Evolutionary conservation across 2,113 vertebrate genomes (phyloP).

Genomic region (Ursus arctos): DNA sequence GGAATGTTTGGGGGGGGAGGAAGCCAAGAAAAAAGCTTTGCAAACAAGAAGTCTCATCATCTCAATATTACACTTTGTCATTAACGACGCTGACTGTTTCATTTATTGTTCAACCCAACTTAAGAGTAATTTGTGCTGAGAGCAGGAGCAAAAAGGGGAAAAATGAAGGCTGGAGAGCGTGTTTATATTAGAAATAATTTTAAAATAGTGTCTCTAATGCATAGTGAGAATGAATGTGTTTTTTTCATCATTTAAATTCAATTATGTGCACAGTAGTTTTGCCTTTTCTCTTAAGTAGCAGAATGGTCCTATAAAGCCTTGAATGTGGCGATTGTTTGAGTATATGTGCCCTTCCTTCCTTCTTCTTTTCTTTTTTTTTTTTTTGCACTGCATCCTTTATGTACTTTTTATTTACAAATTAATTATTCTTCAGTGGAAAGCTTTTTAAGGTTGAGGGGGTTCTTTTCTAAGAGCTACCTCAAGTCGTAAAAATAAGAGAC

Average conservation of each 20-base stretch:
- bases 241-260: conserved; percentile 76
- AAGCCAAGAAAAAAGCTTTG: conserved; percentile 9
- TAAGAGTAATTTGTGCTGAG: conserved; percentile 71
- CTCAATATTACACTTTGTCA: conserved; percentile 65
- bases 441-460: background rate
- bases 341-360: background rate
- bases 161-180: conserved; percentile 20
- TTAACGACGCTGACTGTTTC: conserved; percentile 55
- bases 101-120: conserved; percentile 75
- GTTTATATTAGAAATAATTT: conserved; percentile 79
- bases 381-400: background rate
- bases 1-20: background rate
- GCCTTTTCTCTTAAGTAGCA: conserved; percentile 60
- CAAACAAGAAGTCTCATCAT: conserved; percentile 72
- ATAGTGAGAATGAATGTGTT: conserved; percentile 60
- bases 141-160: conserved; percentile 21
- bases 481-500: background rate
- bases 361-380: background rate
- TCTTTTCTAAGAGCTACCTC: conserved; percentile 27
- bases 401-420: conserved; percentile 9
- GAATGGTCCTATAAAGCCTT: conserved; percentile 12
- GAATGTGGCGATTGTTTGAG: background rate
- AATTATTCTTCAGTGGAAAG: conserved; percentile 35
- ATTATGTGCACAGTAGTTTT: conserved; percentile 67
- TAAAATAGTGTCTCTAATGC: conserved; percentile 68